A percentile compares a stretch with the other conserved stretches of the same genome.
These are phyloP conservation scores for Drosophila mimetica DNA, from an alignment of 2,888 invertebrate species.

Conservation along the genomic window DNA sequence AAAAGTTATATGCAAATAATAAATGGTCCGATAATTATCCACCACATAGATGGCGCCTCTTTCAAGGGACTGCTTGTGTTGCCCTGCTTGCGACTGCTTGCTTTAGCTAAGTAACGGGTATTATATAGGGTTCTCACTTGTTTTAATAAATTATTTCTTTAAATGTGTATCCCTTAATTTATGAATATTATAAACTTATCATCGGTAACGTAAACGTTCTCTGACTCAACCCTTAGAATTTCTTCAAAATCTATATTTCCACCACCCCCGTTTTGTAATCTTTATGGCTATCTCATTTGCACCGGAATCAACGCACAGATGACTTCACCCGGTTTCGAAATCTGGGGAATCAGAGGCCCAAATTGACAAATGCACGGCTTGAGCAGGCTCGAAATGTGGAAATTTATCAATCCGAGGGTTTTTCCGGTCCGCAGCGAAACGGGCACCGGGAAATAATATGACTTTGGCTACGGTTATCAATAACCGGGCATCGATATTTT, in stretches of 20 bases:
- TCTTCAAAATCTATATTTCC: neutral
- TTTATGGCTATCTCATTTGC: slow-evolving; percentile 24
- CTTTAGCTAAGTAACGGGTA: too few species aligned
- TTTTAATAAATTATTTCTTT: too few species aligned
- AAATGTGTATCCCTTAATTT: neutral
- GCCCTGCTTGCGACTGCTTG: too few species aligned
- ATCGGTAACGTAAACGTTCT: too few species aligned
- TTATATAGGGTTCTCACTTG: too few species aligned
- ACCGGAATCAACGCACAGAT: slow-evolving; percentile 19
- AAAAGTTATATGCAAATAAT: too few species aligned
- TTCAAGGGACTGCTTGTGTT: too few species aligned
- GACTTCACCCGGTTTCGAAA: slow-evolving; percentile 18
- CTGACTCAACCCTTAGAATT: neutral
- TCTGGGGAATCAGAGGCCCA: slow-evolving; percentile 12
- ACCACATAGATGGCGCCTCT: too few species aligned
- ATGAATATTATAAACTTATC: neutral
- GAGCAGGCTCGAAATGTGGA: slow-evolving; percentile 51
- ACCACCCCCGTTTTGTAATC: slow-evolving; percentile 12
- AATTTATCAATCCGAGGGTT: slow-evolving; percentile 64
- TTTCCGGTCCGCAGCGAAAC: slow-evolving; percentile 16
- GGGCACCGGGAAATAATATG: slow-evolving; percentile 63
- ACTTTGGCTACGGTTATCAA: slow-evolving; percentile 79
- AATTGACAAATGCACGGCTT: slow-evolving; percentile 61
- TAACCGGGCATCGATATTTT: slow-evolving; percentile 78
- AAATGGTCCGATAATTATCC: too few species aligned